phyloP scores from a whole-genome alignment of 2,888 invertebrate genomes.

The Meganola albula region DNA sequence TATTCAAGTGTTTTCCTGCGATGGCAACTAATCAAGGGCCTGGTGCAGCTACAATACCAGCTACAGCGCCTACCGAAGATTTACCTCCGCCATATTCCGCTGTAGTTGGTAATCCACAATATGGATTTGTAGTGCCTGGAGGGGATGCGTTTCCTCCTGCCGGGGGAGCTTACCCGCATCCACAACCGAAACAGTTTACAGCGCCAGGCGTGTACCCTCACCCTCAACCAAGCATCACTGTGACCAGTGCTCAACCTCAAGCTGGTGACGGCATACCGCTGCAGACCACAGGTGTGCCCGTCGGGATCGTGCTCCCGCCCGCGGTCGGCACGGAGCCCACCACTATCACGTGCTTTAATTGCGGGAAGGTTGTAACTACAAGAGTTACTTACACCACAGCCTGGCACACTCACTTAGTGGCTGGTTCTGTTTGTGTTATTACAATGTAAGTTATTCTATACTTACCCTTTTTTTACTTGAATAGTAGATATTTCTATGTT shows the following conservation, averaged over 20 bases:
- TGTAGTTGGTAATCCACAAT: slow-evolving; percentile 62
- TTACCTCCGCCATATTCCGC: slow-evolving; percentile 69
- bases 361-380: slow-evolving; percentile 65
- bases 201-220: slow-evolving; percentile 66
- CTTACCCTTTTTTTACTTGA: slow-evolving; percentile 1
- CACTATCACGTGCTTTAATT: slow-evolving; percentile 65
- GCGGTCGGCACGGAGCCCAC: slow-evolving; percentile 67
- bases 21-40: slow-evolving; percentile 52
- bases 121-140: slow-evolving; percentile 49
- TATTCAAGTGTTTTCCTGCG: slow-evolving; percentile 8
- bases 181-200: slow-evolving; percentile 55
- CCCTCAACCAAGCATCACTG: slow-evolving; percentile 53
- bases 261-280: slow-evolving; percentile 35
- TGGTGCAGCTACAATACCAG: slow-evolving; percentile 34
- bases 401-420: slow-evolving; percentile 71
- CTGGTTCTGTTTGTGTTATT: slow-evolving; percentile 65
- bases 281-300: slow-evolving; percentile 44
- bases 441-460: slow-evolving; percentile 55
- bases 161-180: slow-evolving; percentile 33
- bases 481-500: neutral
- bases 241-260: slow-evolving; percentile 48
- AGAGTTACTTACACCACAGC: slow-evolving; percentile 69
- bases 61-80: slow-evolving; percentile 57
- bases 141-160: slow-evolving; percentile 20
- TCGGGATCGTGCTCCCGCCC: slow-evolving; percentile 57